A percentile compares a stretch with the other conserved stretches of the same genome.
phyloP scores from a whole-genome alignment of 2,888 invertebrate genomes.

The Polyommatus iphigenia region DNA sequence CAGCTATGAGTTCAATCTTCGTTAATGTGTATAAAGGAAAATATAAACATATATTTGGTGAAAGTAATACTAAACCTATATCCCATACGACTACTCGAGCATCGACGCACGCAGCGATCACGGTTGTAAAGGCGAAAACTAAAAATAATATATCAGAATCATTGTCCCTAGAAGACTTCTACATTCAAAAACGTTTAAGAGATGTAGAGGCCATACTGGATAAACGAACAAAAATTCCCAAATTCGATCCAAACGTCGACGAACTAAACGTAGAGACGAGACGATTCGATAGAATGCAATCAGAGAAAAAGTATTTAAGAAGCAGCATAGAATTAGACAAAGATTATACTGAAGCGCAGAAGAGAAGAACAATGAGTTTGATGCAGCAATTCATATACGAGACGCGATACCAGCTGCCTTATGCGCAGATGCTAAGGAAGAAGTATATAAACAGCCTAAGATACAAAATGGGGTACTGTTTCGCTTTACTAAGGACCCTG shows the following conservation, averaged over 20 bases:
- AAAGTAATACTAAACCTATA: background rate
- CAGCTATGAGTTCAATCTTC: conserved; percentile 36
- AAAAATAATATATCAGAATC: background rate
- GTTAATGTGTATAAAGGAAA: conserved; percentile 35
- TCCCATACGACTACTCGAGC: background rate
- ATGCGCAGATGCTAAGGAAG: conserved; percentile 46
- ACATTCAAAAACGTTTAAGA: conserved; percentile 34
- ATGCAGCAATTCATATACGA: conserved; percentile 54
- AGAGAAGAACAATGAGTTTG: conserved; percentile 39
- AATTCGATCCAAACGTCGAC: conserved; percentile 43
- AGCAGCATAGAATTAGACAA: background rate
- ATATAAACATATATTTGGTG: conserved; percentile 29
- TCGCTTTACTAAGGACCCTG: conserved; percentile 45
- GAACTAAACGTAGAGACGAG: conserved; percentile 44
- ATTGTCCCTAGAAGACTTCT: conserved; percentile 38
- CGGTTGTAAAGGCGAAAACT: background rate
- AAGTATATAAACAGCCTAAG: conserved; percentile 44
- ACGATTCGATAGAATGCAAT: conserved; percentile 42
- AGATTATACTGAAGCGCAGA: conserved; percentile 24
- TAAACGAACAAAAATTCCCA: conserved; percentile 36
- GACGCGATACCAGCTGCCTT: conserved; percentile 49
- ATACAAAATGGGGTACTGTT: conserved; percentile 53
- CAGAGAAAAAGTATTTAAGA: background rate
- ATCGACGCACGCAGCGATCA: background rate
- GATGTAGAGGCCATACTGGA: conserved; percentile 42